phyloP scores from a whole-genome alignment of 2,888 invertebrate genomes.

The Diploptera punctata region DNA sequence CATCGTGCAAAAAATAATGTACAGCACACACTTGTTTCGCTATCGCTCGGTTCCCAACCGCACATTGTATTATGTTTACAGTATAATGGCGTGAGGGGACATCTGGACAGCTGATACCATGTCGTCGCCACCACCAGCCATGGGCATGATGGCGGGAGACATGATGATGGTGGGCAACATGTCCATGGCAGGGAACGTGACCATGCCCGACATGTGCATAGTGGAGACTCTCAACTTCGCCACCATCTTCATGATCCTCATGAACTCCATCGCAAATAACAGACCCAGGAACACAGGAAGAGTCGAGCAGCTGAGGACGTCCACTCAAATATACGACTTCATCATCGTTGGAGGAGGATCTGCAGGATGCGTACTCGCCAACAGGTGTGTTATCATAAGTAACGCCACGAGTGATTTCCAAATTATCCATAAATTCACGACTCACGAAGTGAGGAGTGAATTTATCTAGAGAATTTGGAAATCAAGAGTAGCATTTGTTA shows the following conservation, averaged over 20 bases:
- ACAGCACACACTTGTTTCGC: too few relatives aligned
- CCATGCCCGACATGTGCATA: conserved; percentile 4
- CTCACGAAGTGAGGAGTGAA: too few relatives aligned
- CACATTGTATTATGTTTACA: too few relatives aligned
- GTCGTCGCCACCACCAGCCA: background rate
- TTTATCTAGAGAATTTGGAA: too few relatives aligned
- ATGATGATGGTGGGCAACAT: background rate
- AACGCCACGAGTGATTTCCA: too few relatives aligned
- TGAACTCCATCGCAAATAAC: conserved; percentile 23
- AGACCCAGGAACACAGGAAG: conserved; percentile 9
- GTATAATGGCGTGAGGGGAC: too few relatives aligned
- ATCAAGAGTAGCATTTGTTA: too few relatives aligned
- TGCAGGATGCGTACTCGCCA: conserved; percentile 89
- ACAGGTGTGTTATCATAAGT: too few relatives aligned
- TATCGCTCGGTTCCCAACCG: too few relatives aligned
- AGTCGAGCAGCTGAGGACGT: background rate
- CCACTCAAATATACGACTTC: conserved; percentile 77
- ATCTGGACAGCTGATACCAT: too few relatives aligned
- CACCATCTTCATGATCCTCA: conserved; percentile 34
- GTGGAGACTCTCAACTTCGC: conserved; percentile 32
- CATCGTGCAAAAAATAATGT: too few relatives aligned
- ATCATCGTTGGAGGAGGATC: conserved; percentile 86
- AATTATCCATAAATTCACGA: too few relatives aligned
- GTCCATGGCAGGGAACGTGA: background rate
- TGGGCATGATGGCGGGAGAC: background rate